Percentiles rank a stretch among this genome's conserved stretches.
phyloP scores from a whole-genome alignment of 2,888 invertebrate species.

The Bugulina stolonifera region DNA sequence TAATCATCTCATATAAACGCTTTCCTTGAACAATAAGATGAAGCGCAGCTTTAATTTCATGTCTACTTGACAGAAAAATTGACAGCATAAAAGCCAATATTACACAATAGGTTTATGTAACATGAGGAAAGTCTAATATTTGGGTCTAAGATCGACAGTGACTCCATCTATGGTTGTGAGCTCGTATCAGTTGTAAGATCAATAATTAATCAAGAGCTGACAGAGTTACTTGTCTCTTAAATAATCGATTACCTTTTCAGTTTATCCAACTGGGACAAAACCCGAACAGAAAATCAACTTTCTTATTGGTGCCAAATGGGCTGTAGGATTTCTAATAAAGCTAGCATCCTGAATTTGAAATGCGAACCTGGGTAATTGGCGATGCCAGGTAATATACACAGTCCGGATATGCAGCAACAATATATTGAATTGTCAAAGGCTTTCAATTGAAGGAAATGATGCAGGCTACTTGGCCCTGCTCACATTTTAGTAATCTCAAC shows the following conservation, averaged over 20 bases:
- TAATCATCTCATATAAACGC: background rate
- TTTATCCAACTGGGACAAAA: background rate
- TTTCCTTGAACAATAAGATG: background rate
- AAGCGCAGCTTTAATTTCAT: background rate
- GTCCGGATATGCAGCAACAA: no score
- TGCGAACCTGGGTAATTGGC: no score
- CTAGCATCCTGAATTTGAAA: no score
- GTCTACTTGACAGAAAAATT: background rate
- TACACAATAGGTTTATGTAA: background rate
- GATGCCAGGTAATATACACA: no score
- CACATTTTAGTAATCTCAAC: no score
- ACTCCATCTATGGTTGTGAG: background rate
- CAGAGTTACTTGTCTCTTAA: background rate
- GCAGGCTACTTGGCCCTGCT: no score
- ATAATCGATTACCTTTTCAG: slow-evolving; percentile 22
- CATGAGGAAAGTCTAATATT: slow-evolving; percentile 1
- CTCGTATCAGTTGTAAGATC: background rate
- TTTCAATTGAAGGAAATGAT: no score
- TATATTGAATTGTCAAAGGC: no score
- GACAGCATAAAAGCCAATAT: background rate
- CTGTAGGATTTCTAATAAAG: background rate
- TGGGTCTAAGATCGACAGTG: background rate
- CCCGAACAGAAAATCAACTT: background rate
- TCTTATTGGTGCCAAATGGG: background rate
- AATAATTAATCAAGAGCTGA: background rate